A percentile compares a stretch with the other conserved stretches of the same genome.
These are phyloP conservation scores for Poicephalus meyeri DNA, from an alignment of 2,113 vertebrate genomes.

Conservation along the genomic window DNA sequence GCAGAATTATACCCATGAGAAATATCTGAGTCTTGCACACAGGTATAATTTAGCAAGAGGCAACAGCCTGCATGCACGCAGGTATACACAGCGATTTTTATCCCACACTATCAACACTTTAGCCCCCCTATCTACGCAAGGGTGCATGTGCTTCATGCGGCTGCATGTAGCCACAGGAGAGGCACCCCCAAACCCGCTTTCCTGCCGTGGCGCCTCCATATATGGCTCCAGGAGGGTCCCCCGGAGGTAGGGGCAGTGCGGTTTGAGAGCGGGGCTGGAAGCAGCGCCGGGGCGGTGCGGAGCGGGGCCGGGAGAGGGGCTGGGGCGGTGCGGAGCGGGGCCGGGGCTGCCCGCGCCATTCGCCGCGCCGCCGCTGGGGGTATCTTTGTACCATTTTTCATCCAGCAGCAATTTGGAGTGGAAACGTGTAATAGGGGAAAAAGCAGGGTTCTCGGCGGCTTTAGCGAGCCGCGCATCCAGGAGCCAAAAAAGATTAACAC, in stretches of 20 bases:
- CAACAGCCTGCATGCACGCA: not conserved
- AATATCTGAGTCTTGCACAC: fast-evolving
- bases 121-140: fast-evolving
- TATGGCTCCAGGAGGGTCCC: not conserved
- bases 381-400: slow-evolving; percentile 87
- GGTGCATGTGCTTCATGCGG: not conserved
- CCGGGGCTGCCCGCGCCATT: slow-evolving; percentile 63
- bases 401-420: slow-evolving; percentile 77
- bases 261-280: not conserved
- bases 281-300: not conserved
- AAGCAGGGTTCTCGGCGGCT: slow-evolving; percentile 78
- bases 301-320: not conserved
- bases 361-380: slow-evolving; percentile 77
- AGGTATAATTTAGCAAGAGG: not conserved
- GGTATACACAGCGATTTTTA: not conserved
- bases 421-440: slow-evolving; percentile 75
- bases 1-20: not conserved
- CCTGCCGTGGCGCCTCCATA: not conserved
- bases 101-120: fast-evolving
- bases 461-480: slow-evolving; percentile 81
- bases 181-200: not conserved
- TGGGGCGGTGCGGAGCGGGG: not conserved
- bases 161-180: not conserved
- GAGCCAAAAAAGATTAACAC: slow-evolving; percentile 76
- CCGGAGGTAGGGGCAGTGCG: not conserved